A percentile compares a stretch with the other conserved stretches of the same genome.
phyloP scores from a whole-genome alignment of 2,888 invertebrate genomes.

The Tiliacea aurago region DNA sequence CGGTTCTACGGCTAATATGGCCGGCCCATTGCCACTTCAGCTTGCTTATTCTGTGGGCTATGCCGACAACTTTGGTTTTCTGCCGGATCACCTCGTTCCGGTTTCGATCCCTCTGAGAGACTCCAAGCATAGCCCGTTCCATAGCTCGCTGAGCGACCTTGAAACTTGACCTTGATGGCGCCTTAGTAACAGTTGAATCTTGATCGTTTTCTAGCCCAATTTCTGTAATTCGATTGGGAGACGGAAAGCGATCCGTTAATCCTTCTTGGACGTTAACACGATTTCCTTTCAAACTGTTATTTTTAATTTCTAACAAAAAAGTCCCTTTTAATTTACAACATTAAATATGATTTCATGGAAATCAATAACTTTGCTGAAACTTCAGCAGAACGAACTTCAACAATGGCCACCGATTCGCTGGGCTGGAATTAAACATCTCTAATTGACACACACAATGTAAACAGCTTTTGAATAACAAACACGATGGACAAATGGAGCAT shows the following conservation, averaged over 20 bases:
- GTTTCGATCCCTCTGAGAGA: too few relatives aligned
- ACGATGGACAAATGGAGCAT: constrained; percentile 36
- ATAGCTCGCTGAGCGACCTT: too few relatives aligned
- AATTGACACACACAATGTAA: constrained; percentile 41
- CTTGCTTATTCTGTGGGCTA: too few relatives aligned
- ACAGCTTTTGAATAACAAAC: constrained; percentile 49
- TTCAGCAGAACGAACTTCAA: constrained; percentile 14
- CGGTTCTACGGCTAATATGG: too few relatives aligned
- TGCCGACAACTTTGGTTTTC: too few relatives aligned
- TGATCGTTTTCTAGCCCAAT: background rate
- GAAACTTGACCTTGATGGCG: too few relatives aligned
- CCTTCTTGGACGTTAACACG: background rate
- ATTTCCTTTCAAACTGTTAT: background rate
- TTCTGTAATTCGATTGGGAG: constrained; percentile 19
- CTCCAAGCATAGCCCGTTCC: too few relatives aligned
- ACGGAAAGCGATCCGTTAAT: constrained; percentile 11
- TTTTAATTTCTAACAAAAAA: background rate
- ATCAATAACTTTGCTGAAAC: constrained; percentile 10
- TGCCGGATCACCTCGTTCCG: too few relatives aligned
- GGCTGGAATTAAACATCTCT: constrained; percentile 21
- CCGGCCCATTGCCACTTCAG: too few relatives aligned
- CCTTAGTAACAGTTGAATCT: background rate
- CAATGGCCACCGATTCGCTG: constrained; percentile 19
- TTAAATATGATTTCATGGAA: background rate
- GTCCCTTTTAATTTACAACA: background rate